Evolutionary conservation across 2,113 vertebrate species (phyloP).

Genomic region (Gymnobelideus leadbeateri): DNA sequence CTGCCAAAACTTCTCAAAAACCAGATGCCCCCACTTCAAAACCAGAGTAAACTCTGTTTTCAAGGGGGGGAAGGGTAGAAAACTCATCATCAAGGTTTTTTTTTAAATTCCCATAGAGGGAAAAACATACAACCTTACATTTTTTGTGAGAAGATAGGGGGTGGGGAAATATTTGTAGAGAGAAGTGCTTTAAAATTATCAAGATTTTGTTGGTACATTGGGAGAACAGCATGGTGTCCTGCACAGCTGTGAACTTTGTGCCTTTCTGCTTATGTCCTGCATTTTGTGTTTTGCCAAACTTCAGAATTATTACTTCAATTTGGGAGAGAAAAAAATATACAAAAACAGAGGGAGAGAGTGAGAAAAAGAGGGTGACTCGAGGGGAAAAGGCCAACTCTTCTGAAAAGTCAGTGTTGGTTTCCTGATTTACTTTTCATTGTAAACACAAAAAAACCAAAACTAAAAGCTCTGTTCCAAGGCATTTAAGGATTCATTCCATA

Average conservation of each 20-base stretch:
- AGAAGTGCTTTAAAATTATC: background rate
- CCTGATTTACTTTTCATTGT: background rate
- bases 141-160: background rate
- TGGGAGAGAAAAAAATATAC: background rate
- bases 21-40: background rate
- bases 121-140: background rate
- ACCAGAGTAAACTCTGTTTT: background rate
- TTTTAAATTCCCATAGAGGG: background rate
- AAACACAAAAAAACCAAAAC: background rate
- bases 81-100: background rate
- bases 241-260: background rate
- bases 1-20: background rate
- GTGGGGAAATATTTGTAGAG: background rate
- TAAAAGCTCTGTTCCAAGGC: background rate
- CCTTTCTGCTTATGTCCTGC: background rate
- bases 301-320: background rate
- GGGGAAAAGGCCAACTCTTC: background rate
- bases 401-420: background rate
- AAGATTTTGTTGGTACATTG: constrained; percentile 7
- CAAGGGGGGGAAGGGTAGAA: background rate
- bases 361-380: background rate
- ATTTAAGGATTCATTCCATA: background rate
- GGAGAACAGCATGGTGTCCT: background rate
- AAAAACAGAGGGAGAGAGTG: background rate
- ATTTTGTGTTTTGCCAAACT: constrained; percentile 2